Conservation (phyloP, 2,797 vertebrate species). For the Oreortyx pictus region DNA sequence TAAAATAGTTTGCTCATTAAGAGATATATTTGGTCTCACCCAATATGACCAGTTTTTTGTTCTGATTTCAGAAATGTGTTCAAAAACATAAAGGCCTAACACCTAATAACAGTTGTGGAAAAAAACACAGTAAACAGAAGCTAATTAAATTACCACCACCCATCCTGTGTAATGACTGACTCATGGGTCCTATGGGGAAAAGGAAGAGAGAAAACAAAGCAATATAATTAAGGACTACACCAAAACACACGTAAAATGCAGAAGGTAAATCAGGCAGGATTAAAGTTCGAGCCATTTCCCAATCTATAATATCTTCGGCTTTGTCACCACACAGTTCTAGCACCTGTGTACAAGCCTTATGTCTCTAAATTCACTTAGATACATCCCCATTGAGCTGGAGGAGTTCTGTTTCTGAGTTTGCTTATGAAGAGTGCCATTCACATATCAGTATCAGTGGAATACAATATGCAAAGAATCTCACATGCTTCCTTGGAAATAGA, state of each 20-base stretch:
- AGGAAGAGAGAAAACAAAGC: slow-evolving; percentile 49
- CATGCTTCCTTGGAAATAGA: neutral
- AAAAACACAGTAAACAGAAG: neutral
- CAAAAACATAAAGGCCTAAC: slow-evolving; percentile 2
- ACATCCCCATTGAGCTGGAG: neutral
- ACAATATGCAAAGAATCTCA: neutral
- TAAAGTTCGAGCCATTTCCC: neutral
- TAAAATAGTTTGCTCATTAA: neutral
- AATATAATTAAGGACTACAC: slow-evolving; percentile 3
- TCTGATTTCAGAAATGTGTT: neutral
- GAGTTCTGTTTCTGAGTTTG: neutral
- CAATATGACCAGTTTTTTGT: neutral
- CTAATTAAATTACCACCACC: slow-evolving; percentile 68
- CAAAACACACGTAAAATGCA: slow-evolving; percentile 26
- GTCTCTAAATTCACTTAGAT: neutral
- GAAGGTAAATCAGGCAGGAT: neutral
- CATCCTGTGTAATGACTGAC: slow-evolving; percentile 68
- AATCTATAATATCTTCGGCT: neutral
- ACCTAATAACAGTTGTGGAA: slow-evolving; percentile 11
- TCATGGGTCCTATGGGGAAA: slow-evolving; percentile 45
- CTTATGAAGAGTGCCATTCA: neutral
- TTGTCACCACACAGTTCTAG: neutral
- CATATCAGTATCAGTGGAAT: neutral
- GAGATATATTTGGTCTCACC: neutral
- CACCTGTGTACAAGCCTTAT: neutral